Base-by-base conservation (phyloP, 2,888 invertebrate species). In the Chrysodeixis includens region DNA sequence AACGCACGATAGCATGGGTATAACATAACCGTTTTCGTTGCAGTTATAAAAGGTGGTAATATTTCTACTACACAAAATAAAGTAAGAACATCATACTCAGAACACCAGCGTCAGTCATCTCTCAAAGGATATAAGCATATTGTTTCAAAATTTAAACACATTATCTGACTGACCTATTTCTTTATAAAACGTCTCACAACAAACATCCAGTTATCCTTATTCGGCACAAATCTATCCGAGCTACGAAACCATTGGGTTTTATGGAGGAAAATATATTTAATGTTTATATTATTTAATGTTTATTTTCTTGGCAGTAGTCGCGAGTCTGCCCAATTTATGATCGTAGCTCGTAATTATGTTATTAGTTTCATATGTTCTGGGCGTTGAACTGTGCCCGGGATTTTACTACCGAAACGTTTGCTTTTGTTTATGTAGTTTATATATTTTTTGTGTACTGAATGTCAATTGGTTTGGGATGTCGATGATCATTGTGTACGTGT, bases 321-420 rank as follows among this genome's bases (percentile, higher is more conserved):
- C 2, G 40, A 14, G 14, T 60, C 55, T 35, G 56, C 44, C 7
- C 62, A 32, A 73, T 80, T 73, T 80, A 72, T 66, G 60, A 57
- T 70, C 30, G 57, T 54, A 56, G 53, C 64, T 70, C 62, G 63
- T 71, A 74, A 75, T 82, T 74, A 74, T 65, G 66, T 60, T 69
- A 68, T 72, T 61, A 78, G 30, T 26, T 56, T 62, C 53, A 52
- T 60, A 60, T 56, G 16, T 59, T 64, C 52, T 40, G 40, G 52
- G 26, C 40, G 40, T 6, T 53, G 52, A n/a, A 49, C 22, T 51
- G 12, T n/a, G n/a, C 18, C 20, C 3, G 30, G 6, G 12, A 4
- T 46, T 57, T 16, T 32, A 12, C 22, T 16, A 16, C 10, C 4
- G 32, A n/a, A 14, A 16, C 5, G 12, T 40, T 16, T 20, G 18